phyloP scores from a whole-genome alignment of 2,797 vertebrate species.

The Acanthurus leucopareius region DNA sequence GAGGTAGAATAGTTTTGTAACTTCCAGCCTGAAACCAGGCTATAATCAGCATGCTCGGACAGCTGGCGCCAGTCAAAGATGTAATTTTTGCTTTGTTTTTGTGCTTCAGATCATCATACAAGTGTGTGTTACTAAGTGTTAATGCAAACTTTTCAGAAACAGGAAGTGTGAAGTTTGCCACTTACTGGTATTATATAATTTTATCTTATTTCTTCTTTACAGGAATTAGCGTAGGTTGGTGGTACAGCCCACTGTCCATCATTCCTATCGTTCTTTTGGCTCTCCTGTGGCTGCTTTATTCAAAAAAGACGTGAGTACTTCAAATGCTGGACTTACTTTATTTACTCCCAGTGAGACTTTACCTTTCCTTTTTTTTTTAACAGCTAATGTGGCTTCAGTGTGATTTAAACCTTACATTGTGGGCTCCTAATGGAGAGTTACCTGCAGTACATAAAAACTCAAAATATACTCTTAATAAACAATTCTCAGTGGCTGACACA shows the following conservation, averaged over 20 bases:
- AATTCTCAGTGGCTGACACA: background rate
- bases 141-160: background rate
- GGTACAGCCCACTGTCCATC: background rate
- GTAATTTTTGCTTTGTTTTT: background rate
- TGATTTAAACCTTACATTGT: background rate
- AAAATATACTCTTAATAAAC: background rate
- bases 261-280: background rate
- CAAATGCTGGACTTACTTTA: background rate
- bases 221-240: conserved; percentile 9
- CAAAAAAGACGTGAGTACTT: conserved; percentile 76
- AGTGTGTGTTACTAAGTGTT: background rate
- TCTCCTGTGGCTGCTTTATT: conserved; percentile 43
- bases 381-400: background rate
- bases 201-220: background rate
- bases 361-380: background rate
- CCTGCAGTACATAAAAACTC: background rate
- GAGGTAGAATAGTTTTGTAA: background rate
- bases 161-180: background rate
- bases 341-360: background rate
- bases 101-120: background rate
- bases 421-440: background rate
- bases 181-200: background rate
- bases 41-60: background rate
- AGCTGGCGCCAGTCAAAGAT: background rate
- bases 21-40: background rate